Evolutionary conservation across 23 tunicate genomes (phyloP).

Genomic region (Botrylloides violaceus): DNA sequence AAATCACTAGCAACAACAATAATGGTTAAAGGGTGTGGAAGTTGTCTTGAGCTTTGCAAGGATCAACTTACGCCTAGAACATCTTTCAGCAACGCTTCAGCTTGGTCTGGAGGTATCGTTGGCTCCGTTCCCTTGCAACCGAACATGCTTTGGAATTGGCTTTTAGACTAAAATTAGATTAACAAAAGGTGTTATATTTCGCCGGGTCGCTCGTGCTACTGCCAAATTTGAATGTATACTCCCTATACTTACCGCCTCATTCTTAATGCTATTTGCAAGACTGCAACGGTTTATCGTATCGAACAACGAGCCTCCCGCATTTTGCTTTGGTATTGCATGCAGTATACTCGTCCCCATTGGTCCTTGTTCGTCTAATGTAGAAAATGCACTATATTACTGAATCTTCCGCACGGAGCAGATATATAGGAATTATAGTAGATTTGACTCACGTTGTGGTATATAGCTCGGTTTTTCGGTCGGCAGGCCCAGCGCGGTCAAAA

Average conservation of each 20-base stretch:
- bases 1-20: too few species aligned
- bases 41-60: too few species aligned
- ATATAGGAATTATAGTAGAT: too few species aligned
- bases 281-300: background rate
- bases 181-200: background rate
- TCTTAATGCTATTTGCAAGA: background rate
- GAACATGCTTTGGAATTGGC: background rate
- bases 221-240: too few species aligned
- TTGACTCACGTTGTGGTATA: too few species aligned
- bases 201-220: slow-evolving; percentile 1
- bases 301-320: background rate
- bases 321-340: background rate
- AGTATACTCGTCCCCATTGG: background rate
- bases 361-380: slow-evolving; percentile 1
- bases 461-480: background rate
- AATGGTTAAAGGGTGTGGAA: too few species aligned
- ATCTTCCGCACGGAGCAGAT: too few species aligned
- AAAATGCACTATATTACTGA: too few species aligned
- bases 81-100: background rate
- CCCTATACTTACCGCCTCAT: background rate
- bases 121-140: background rate
- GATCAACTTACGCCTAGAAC: slow-evolving; percentile 4
- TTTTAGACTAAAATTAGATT: too few species aligned
- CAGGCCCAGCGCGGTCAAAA: background rate
- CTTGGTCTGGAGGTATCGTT: background rate